Evolutionary conservation across 2,888 invertebrate species (phyloP).

Genomic region (Polymixis lichenea): DNA sequence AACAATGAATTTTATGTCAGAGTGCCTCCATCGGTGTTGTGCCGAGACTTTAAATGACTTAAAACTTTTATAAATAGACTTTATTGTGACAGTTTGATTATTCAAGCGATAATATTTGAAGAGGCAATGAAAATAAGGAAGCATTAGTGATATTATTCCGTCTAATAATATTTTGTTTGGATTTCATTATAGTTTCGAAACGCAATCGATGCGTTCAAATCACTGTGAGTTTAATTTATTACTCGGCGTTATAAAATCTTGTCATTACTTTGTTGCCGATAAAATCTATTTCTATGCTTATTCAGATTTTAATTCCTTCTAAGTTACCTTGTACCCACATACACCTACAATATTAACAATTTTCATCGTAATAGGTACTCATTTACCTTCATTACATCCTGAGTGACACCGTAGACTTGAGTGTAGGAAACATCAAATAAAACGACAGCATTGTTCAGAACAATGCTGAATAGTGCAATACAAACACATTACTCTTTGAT

Average conservation of each 20-base stretch:
- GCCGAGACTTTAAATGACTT: constrained; percentile 54
- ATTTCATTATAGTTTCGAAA: constrained; percentile 32
- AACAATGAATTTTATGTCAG: constrained; percentile 54
- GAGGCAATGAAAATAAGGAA: constrained; percentile 63
- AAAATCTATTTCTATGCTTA: constrained; percentile 19
- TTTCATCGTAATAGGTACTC: background rate
- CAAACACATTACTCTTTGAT: constrained; percentile 35
- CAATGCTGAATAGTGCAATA: constrained; percentile 34
- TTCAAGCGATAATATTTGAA: constrained; percentile 54
- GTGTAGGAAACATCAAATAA: constrained; percentile 38
- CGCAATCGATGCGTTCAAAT: constrained; percentile 23
- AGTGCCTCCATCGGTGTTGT: constrained; percentile 44
- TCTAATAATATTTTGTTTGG: constrained; percentile 53
- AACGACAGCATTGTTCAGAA: constrained; percentile 22
- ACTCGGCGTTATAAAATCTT: constrained; percentile 26
- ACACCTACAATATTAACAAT: background rate
- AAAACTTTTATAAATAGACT: constrained; percentile 63
- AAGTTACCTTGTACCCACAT: background rate
- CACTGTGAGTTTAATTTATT: constrained; percentile 8
- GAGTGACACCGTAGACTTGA: constrained; percentile 11
- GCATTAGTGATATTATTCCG: constrained; percentile 56
- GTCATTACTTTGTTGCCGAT: background rate
- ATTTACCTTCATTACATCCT: background rate
- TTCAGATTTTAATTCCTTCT: background rate
- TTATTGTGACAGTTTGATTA: constrained; percentile 63